Percentiles rank a stretch among this genome's conserved stretches.
phyloP scores from a whole-genome alignment of 2,113 vertebrate species.

The Rhipidura dahli region DNA sequence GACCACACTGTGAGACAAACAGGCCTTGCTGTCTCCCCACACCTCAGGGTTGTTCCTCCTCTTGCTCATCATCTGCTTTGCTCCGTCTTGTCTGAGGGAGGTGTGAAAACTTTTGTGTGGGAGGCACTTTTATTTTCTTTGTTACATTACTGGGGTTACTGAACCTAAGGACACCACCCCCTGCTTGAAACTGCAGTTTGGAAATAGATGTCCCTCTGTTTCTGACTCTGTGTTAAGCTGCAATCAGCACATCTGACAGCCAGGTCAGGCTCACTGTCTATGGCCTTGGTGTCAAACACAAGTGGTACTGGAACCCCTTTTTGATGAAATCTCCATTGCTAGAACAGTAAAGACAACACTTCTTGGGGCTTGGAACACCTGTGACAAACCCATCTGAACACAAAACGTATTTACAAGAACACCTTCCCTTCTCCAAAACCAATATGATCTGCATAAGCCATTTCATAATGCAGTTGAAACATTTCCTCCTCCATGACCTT shows the following conservation, averaged over 20 bases:
- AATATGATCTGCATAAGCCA: not conserved
- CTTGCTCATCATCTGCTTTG: not conserved
- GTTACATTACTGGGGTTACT: not conserved
- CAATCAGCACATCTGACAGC: not conserved
- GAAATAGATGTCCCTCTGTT: not conserved
- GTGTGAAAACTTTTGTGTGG: not conserved
- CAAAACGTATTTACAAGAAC: not conserved
- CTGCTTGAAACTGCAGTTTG: not conserved
- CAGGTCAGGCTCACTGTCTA: not conserved
- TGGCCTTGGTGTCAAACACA: fast-evolving
- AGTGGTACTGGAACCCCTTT: not conserved
- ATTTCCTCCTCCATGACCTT: not conserved
- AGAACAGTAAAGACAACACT: not conserved
- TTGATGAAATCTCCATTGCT: not conserved
- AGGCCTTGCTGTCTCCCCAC: not conserved
- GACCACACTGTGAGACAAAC: not conserved
- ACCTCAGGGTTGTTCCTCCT: not conserved
- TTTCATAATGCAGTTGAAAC: not conserved
- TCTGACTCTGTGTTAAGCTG: not conserved
- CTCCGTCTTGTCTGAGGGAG: not conserved
- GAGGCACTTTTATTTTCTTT: not conserved
- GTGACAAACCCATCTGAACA: not conserved
- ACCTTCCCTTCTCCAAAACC: not conserved
- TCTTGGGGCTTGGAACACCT: not conserved
- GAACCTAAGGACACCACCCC: not conserved